phyloP scores from a whole-genome alignment of 2,113 vertebrate genomes.

The Anhinga rufa region DNA sequence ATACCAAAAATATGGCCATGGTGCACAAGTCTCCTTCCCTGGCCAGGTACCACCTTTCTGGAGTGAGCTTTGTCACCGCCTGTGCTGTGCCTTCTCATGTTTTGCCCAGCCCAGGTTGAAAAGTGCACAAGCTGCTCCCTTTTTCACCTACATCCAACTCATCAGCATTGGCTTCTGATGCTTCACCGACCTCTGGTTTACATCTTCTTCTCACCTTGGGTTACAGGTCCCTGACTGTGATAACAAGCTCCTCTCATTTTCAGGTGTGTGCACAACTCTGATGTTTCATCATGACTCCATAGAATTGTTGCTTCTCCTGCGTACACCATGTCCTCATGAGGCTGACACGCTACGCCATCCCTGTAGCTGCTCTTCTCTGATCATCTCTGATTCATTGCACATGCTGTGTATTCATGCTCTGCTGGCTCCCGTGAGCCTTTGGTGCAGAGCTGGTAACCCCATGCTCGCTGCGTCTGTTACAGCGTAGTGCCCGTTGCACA shows the following conservation, averaged over 20 bases:
- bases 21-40: neutral
- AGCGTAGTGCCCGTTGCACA: accelerated
- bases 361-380: neutral
- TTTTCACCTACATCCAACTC: neutral
- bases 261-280: neutral
- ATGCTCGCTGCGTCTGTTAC: accelerated
- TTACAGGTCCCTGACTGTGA: neutral
- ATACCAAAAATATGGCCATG: neutral
- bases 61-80: neutral
- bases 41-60: neutral
- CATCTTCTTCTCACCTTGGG: neutral
- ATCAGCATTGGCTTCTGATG: neutral
- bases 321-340: neutral
- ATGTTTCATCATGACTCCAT: neutral
- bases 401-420: neutral
- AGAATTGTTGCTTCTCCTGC: neutral
- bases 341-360: neutral
- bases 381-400: accelerated
- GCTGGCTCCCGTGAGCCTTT: neutral
- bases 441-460: neutral
- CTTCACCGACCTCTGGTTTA: neutral
- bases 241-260: neutral
- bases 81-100: neutral
- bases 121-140: neutral
- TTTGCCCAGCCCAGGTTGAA: neutral